Conservation (phyloP, 2,113 vertebrate genomes). For the Sorex fumeus region DNA sequence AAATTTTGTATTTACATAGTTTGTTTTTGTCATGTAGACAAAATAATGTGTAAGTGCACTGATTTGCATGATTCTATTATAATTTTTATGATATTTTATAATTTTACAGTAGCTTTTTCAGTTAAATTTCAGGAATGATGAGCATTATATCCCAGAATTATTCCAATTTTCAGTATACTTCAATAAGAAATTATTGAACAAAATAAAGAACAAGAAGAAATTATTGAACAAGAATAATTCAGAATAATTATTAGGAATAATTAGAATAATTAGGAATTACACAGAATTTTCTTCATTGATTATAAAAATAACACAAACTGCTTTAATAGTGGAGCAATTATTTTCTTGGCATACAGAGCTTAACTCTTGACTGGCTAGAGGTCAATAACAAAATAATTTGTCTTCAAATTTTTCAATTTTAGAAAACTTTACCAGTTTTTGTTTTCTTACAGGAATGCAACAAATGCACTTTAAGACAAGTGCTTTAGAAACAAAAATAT, state of each 20-base stretch:
- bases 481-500: constrained; percentile 12
- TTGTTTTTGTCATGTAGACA: neutral
- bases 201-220: no score
- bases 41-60: neutral
- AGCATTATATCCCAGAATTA: neutral
- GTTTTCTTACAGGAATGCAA: neutral
- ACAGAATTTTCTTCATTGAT: constrained; percentile 19
- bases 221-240: neutral
- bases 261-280: constrained; percentile 1
- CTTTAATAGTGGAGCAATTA: neutral
- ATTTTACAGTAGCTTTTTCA: neutral
- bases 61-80: neutral
- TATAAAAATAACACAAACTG: neutral
- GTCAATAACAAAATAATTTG: neutral
- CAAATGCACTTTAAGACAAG: constrained; percentile 9
- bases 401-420: constrained; percentile 34
- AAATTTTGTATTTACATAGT: neutral
- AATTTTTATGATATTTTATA: neutral
- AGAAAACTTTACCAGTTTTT: neutral
- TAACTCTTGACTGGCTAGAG: no score
- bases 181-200: constrained; percentile 18
- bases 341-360: no score
- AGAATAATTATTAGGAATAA: neutral
- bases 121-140: neutral
- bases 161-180: neutral